phyloP scores from a whole-genome alignment of 2,113 vertebrate species.

The Limnothrissa miodon region DNA sequence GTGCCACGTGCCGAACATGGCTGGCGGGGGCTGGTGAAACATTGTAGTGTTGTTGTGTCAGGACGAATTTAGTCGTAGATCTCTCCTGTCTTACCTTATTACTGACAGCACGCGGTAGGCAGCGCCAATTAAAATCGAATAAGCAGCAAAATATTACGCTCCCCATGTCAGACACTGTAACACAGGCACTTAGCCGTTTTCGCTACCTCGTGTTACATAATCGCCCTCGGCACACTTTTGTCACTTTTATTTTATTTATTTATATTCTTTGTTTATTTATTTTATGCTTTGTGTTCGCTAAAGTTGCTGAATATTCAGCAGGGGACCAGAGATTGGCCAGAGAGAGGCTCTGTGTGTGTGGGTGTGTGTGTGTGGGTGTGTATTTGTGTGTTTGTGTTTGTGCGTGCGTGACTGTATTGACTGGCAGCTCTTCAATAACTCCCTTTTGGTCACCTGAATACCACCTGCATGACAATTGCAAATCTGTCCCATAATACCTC shows the following conservation, averaged over 20 bases:
- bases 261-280: constrained; percentile 31
- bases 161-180: neutral
- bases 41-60: neutral
- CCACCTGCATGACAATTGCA: constrained; percentile 68
- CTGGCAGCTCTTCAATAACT: constrained; percentile 64
- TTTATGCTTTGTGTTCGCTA: constrained; percentile 21
- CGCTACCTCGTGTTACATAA: constrained; percentile 36
- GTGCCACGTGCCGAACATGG: neutral
- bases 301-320: constrained; percentile 57
- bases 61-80: constrained; percentile 8
- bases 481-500: constrained; percentile 69
- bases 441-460: constrained; percentile 66
- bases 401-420: too few relatives aligned
- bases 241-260: neutral
- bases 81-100: neutral
- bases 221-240: constrained; percentile 33
- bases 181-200: neutral
- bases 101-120: neutral
- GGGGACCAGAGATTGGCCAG: constrained; percentile 38
- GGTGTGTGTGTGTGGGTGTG: too few relatives aligned
- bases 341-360: constrained; percentile 19
- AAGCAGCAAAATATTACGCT: neutral
- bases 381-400: too few relatives aligned
- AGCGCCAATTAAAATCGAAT: neutral
- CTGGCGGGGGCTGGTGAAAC: neutral